Evolutionary conservation across 1,140 invertebrate species (phyloP).

Genomic region (Zaprionus africanus): DNA sequence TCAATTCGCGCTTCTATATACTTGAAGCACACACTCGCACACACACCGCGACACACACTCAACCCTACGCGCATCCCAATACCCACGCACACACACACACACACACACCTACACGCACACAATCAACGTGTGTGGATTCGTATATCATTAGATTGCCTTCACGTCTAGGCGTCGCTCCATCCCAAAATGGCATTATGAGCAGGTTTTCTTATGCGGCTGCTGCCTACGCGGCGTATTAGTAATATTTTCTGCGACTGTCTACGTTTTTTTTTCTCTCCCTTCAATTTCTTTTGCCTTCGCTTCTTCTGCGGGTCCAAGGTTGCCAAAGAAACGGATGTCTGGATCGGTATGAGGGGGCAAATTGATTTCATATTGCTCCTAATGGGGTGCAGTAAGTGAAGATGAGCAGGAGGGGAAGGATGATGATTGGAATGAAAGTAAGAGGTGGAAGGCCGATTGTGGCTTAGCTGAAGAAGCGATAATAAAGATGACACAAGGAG

Average conservation of each 20-base stretch:
- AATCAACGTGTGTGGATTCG: slow-evolving; percentile 40
- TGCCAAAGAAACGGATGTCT: slow-evolving; percentile 22
- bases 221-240: slow-evolving; percentile 75
- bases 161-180: slow-evolving; percentile 60
- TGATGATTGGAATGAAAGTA: not conserved
- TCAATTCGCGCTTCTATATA: slow-evolving; percentile 67
- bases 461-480: not conserved
- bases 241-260: slow-evolving; percentile 76
- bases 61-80: slow-evolving; percentile 26
- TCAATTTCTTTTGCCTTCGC: slow-evolving; percentile 34
- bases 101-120: slow-evolving; percentile 16
- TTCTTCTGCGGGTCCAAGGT: slow-evolving; percentile 53
- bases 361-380: slow-evolving; percentile 66
- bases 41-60: slow-evolving; percentile 8
- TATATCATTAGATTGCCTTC: slow-evolving; percentile 70
- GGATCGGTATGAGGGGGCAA: slow-evolving; percentile 30
- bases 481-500: slow-evolving; percentile 2
- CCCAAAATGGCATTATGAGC: slow-evolving; percentile 73
- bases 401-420: not conserved
- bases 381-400: slow-evolving; percentile 8
- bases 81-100: too few species aligned
- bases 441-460: not conserved
- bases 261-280: slow-evolving; percentile 28
- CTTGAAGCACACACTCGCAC: slow-evolving; percentile 30
- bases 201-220: slow-evolving; percentile 64